Conservation (phyloP, 2,797 vertebrate species). For the Chelmon rostratus region DNA sequence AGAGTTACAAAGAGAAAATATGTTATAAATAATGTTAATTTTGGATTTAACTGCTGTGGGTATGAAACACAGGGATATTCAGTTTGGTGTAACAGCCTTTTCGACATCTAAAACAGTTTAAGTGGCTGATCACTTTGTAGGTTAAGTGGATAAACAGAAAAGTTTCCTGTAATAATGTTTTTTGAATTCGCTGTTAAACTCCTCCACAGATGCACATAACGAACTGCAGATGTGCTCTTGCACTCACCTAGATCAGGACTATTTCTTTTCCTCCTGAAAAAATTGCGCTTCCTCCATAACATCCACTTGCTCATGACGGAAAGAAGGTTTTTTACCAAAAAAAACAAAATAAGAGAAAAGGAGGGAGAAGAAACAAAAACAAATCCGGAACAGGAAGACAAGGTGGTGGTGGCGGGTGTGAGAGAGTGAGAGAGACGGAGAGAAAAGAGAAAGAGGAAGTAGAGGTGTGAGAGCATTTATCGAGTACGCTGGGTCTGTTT, state of each 20-base stretch:
- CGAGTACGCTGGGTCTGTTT: conserved; percentile 54
- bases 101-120: neutral
- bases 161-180: neutral
- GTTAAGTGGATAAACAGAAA: neutral
- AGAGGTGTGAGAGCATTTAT: conserved; percentile 56
- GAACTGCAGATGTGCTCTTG: neutral
- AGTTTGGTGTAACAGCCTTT: neutral
- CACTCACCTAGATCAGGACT: conserved; percentile 78
- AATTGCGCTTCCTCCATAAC: conserved; percentile 78
- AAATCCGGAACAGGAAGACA: conserved; percentile 78
- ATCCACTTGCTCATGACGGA: conserved; percentile 82
- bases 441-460: conserved; percentile 75
- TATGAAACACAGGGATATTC: neutral
- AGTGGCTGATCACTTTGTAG: neutral
- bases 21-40: neutral
- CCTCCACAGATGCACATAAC: neutral
- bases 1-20: neutral
- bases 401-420: conserved; percentile 21
- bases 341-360: neutral
- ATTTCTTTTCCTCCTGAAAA: conserved; percentile 78
- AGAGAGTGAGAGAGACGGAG: conserved; percentile 22
- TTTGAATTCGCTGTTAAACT: neutral
- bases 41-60: neutral
- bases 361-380: conserved; percentile 37
- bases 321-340: conserved; percentile 5